These are phyloP conservation scores for Asarcornis scutulata DNA, from an alignment of 2,113 vertebrate species.

Conservation along the genomic window DNA sequence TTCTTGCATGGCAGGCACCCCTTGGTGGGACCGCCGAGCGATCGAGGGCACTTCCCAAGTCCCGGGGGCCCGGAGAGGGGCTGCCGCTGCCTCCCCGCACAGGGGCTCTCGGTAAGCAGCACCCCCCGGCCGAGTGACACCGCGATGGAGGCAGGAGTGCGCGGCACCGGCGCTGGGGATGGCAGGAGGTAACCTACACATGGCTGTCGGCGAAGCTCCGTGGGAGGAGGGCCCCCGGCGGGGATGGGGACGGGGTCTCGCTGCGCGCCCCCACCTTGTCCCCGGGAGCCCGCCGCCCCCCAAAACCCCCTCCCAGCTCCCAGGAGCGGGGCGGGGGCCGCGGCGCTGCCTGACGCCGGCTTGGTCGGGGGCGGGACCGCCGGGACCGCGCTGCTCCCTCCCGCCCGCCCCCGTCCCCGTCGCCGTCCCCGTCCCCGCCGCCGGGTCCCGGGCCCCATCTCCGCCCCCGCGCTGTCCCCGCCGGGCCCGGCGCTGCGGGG, in stretches of 20 bases:
- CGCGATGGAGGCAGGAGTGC: conserved; percentile 30
- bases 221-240: conserved; percentile 47
- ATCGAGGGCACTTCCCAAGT: too few species aligned
- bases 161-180: not conserved
- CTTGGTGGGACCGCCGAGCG: too few species aligned
- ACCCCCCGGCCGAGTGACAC: conserved; percentile 57
- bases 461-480: not conserved
- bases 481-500: not conserved
- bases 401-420: too few species aligned
- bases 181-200: conserved; percentile 42
- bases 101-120: conserved; percentile 32
- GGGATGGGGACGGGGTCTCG: not conserved
- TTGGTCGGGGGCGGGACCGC: not conserved
- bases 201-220: not conserved
- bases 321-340: not conserved
- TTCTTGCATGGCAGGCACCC: too few species aligned
- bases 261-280: too few species aligned
- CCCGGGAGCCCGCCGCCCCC: too few species aligned
- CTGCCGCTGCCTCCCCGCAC: conserved; percentile 6
- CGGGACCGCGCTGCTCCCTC: not conserved
- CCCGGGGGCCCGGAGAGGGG: too few species aligned
- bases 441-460: not conserved
- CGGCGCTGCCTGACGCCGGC: not conserved
- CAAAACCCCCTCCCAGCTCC: too few species aligned
- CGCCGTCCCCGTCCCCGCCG: not conserved